Evolutionary conservation across 2,113 vertebrate genomes (phyloP), one percentile per base, ranked within the genome.

Genomic region (Clarias macrocephalus): DNA sequence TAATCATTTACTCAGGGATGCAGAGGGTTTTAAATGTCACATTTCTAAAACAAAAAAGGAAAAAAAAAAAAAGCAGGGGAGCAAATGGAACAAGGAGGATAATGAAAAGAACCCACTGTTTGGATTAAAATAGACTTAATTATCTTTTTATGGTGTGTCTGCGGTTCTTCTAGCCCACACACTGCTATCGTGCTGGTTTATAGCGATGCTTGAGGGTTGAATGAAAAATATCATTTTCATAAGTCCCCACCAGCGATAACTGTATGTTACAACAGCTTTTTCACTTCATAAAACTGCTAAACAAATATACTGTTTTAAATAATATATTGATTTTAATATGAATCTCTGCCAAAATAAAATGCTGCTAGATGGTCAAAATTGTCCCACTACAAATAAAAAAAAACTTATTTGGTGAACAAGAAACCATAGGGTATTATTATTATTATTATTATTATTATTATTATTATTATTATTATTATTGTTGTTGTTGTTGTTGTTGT

Each of bases 41-140:
- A 70, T 70, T 59, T 57, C 66, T 72, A 52, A 72, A 62, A n/a
- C n/a, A n/a, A n/a, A n/a, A n/a, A n/a, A n/a, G n/a, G n/a, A n/a
- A n/a, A n/a, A n/a, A n/a, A n/a, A n/a, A n/a, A n/a, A n/a, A n/a
- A n/a, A n/a, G n/a, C n/a, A n/a, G n/a, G n/a, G n/a, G 60, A 52
- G 25, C 9, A 70, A 68, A 37, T 15, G 13, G n/a, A 65, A 37
- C 19, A 82, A 66, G 19, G 52, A 4, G 30, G 23, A 30, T 18
- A 75, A 30, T 52, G 28, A 59, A n/a, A 70, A 60, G 23, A 62
- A 80, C 77, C 25, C 56, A 73, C 82, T 57, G 1, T 33, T 79
- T 70, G 48, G 18, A 52, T 56, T 21, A 66, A 82, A 82, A 54
- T 80, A 60, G 48, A 79, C 13, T 56, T 79, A 79, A 57, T 28